A percentile compares a stretch with the other conserved stretches of the same genome.
Evolutionary conservation across 1,140 invertebrate species (phyloP).

Genomic region (Apis cerana): DNA sequence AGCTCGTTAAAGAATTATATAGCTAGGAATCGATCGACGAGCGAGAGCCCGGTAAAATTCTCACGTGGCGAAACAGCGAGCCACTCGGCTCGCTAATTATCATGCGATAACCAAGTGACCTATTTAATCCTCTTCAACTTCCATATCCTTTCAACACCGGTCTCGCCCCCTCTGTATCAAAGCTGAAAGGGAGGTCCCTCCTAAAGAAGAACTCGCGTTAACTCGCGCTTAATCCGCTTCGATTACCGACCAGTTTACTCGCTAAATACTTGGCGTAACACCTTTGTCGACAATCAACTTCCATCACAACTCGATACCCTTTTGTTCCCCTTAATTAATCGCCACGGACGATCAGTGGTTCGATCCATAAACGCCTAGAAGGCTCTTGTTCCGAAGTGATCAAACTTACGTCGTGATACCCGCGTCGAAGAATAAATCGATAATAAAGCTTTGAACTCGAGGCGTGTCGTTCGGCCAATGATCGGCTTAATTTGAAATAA

Average conservation of each 20-base stretch:
- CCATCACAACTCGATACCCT: conserved; percentile 43
- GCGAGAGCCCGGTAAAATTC: conserved; percentile 52
- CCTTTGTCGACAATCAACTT: conserved; percentile 41
- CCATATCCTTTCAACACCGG: conserved; percentile 13
- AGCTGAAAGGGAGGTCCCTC: conserved; percentile 33
- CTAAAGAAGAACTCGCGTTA: conserved; percentile 36
- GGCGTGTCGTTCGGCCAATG: no score
- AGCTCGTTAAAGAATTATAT: conserved; percentile 69
- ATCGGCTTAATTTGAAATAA: neutral
- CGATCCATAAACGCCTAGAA: neutral
- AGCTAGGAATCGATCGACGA: conserved; percentile 59
- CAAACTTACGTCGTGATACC: conserved; percentile 6
- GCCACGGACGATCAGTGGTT: neutral
- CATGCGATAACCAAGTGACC: conserved; percentile 15
- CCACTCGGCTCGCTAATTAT: conserved; percentile 37
- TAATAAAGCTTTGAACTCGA: neutral
- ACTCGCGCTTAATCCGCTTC: conserved; percentile 55
- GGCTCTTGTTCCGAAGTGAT: conserved; percentile 4
- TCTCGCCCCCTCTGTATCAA: conserved; percentile 28
- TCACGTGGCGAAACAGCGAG: conserved; percentile 50
- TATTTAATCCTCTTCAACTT: conserved; percentile 42
- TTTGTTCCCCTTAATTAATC: conserved; percentile 36
- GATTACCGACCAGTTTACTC: conserved; percentile 39
- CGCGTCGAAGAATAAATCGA: conserved; percentile 2
- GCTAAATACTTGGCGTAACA: conserved; percentile 48